phyloP scores from a whole-genome alignment of 2,888 invertebrate species.

The Perizoma affinitatum region DNA sequence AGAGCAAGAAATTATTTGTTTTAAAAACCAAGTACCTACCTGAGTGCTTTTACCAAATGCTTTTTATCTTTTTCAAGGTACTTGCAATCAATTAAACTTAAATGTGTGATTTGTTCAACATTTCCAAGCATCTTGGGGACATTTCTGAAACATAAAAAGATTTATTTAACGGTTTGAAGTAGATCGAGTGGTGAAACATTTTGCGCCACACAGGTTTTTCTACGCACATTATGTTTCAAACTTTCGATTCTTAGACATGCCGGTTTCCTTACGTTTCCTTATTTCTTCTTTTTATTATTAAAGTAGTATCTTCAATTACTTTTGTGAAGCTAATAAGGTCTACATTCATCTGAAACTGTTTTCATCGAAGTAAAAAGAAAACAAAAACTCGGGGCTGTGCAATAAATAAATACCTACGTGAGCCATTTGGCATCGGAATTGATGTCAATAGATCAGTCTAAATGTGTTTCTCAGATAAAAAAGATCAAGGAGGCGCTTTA shows the following conservation, averaged over 20 bases:
- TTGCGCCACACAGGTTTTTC: no score
- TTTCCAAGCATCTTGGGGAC: constrained; percentile 64
- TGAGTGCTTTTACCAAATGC: no score
- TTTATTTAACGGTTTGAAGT: no score
- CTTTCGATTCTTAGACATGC: no score
- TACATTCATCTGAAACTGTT: constrained; percentile 17
- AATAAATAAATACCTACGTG: constrained; percentile 35
- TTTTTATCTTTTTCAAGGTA: no score
- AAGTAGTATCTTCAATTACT: background rate
- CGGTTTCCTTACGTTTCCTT: background rate
- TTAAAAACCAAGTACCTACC: no score
- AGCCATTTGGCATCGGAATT: constrained; percentile 30
- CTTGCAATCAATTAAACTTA: no score
- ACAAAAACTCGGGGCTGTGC: constrained; percentile 25
- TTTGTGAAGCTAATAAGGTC: background rate
- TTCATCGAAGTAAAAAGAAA: constrained; percentile 12
- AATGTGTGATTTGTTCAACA: constrained; percentile 42
- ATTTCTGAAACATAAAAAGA: constrained; percentile 58
- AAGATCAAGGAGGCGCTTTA: constrained; percentile 5
- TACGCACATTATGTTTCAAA: no score
- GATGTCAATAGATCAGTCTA: constrained; percentile 31
- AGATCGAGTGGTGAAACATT: no score
- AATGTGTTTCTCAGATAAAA: constrained; percentile 28
- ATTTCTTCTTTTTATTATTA: no score
- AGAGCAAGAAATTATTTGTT: background rate